phyloP scores from a whole-genome alignment of 2,113 vertebrate genomes.

The Eulemur rufifrons region DNA sequence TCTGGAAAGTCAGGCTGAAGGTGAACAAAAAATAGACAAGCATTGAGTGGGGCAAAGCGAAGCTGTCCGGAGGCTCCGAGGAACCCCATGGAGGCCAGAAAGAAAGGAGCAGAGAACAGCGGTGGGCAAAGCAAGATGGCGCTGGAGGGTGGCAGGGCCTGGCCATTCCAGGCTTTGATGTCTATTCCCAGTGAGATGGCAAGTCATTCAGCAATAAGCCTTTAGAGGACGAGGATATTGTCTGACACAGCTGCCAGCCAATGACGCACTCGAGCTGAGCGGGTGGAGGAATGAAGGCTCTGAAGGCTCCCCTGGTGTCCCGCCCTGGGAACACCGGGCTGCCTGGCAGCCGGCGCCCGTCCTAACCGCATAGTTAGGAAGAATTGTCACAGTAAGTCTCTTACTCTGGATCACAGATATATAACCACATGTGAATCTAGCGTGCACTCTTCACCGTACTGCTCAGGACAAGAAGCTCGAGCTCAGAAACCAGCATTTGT shows the following conservation, averaged over 20 bases:
- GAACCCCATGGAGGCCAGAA: background rate
- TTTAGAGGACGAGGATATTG: background rate
- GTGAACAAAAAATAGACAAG: background rate
- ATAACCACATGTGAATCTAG: accelerated
- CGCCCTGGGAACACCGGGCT: background rate
- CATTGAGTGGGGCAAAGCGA: background rate
- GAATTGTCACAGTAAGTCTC: background rate
- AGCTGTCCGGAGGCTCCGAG: background rate
- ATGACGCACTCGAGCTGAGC: background rate
- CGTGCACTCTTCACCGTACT: background rate
- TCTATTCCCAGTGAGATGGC: background rate
- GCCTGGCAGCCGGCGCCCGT: background rate
- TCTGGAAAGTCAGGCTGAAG: background rate
- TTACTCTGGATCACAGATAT: background rate
- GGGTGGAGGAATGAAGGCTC: background rate
- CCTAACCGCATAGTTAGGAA: accelerated
- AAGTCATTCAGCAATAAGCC: background rate
- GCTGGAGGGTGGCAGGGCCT: background rate
- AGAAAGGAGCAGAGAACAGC: accelerated
- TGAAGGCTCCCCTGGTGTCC: background rate
- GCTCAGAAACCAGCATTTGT: background rate
- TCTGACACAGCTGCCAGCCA: background rate
- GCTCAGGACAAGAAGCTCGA: background rate
- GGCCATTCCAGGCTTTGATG: background rate
- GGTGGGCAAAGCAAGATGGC: accelerated